Percentiles rank a stretch among this genome's conserved stretches.
Evolutionary conservation across 2,113 vertebrate genomes (phyloP).

Genomic region (Rhadina sibilatrix): DNA sequence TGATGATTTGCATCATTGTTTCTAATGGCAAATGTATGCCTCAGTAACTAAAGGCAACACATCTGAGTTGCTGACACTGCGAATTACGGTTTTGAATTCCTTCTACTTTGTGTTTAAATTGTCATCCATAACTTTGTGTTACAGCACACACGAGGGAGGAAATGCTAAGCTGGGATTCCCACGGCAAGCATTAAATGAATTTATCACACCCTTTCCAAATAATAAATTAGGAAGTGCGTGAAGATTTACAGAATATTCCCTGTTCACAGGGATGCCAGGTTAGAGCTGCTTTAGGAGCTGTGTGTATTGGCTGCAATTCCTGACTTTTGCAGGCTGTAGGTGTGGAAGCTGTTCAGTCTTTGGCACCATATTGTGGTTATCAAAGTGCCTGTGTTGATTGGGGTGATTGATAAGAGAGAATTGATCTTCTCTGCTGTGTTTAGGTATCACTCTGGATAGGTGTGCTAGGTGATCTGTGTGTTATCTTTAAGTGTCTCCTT

Average conservation of each 20-base stretch:
- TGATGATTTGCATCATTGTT: background rate
- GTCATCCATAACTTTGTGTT: slow-evolving; percentile 22
- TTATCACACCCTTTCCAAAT: background rate
- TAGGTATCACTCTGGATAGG: background rate
- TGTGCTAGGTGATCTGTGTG: background rate
- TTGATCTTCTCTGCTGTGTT: background rate
- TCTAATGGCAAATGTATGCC: background rate
- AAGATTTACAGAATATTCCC: background rate
- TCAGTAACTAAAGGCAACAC: background rate
- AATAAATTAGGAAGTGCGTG: background rate
- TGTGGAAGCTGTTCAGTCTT: background rate
- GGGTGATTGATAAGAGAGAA: background rate
- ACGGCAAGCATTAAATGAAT: slow-evolving; percentile 29
- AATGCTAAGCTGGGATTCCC: background rate
- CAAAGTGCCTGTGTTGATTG: background rate
- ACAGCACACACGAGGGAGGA: background rate
- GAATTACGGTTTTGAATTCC: slow-evolving; percentile 5
- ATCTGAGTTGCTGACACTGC: background rate
- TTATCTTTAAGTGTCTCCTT: background rate
- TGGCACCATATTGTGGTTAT: background rate
- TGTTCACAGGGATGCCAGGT: background rate
- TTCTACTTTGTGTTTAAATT: slow-evolving; percentile 19
- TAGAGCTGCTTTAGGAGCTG: background rate
- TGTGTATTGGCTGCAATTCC: background rate
- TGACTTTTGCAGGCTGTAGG: background rate